Percentiles rank a stretch among this genome's conserved stretches.
Evolutionary conservation across 1,140 invertebrate genomes (phyloP).

Genomic region (Papilio helenus): DNA sequence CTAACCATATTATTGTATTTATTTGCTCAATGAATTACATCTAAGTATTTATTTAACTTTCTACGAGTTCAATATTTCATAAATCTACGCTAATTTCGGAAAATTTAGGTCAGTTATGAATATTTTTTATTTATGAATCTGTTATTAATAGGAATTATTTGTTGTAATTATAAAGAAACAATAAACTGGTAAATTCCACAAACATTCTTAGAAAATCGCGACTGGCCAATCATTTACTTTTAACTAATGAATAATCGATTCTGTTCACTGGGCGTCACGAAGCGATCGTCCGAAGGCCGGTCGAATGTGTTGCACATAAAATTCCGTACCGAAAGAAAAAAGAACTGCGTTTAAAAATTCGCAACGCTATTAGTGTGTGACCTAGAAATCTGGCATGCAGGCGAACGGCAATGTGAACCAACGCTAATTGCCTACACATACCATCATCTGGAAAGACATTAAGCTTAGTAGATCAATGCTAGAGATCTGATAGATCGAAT

Average conservation of each 20-base stretch:
- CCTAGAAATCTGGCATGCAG: conserved; percentile 60
- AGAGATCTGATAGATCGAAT: background rate
- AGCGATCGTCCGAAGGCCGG: conserved; percentile 45
- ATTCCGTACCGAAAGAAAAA: conserved; percentile 45
- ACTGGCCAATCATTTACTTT: conserved; percentile 5
- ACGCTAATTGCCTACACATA: background rate
- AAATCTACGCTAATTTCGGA: background rate
- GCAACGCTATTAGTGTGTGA: conserved; percentile 61
- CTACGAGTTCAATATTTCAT: too few species aligned
- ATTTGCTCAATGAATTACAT: too few species aligned
- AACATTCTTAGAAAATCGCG: conserved; percentile 16
- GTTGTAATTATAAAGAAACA: background rate
- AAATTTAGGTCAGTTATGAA: background rate
- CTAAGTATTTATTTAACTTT: too few species aligned
- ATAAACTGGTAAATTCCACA: conserved; percentile 1
- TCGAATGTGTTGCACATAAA: conserved; percentile 40
- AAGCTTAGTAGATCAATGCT: background rate
- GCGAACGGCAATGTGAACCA: conserved; percentile 43
- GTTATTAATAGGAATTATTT: background rate
- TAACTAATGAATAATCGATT: conserved; percentile 37
- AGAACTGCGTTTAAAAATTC: conserved; percentile 56
- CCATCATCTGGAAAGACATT: conserved; percentile 5
- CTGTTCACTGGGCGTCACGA: conserved; percentile 44
- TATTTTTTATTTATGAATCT: background rate
- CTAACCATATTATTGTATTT: conserved; percentile 13